Evolutionary conservation across 2,113 vertebrate species (phyloP), one percentile per base, ranked within the genome.

Genomic region (Malaclemys terrapin): DNA sequence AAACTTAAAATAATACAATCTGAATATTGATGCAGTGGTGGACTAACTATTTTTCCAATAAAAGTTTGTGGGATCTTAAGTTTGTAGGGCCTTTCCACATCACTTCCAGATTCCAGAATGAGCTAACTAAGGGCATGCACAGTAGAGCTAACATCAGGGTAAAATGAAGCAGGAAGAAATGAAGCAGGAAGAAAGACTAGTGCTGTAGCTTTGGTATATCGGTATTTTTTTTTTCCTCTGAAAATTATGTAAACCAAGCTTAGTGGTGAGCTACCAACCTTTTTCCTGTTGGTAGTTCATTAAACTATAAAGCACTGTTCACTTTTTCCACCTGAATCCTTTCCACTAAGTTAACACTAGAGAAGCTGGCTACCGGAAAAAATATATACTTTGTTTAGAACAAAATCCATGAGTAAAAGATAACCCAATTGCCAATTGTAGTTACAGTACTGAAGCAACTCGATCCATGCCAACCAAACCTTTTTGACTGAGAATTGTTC

Each of bases 401-500:
- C 69, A 5, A 88, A 90, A 83, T 19, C 88, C 38, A 91, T 31
- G 59, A 35, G 35, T 89, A 92, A 50, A 93, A 89, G 13, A 22
- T 45, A 94, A 72, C 13, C 59, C 20, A 75, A 79, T 14, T 80
- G 35, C 6, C 27, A 78, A 38, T 35, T 5, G 65, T 45, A 54
- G 89, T 62, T 80, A 72, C 1, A 57, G 75, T 31, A 89, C 22
- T 42, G 57, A 90, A 93, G 82, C 31, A 90, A 82, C 52, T 38
- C 47, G 89, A 80, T 24, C 38, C 84, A 85, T 1, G 2, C 72
- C 59, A 95, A 84, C 10, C 98, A 75, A 97, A 99, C 99, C 99
- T 99, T 99, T 98, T 99, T 99, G 84, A 99, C 98, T 13, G 99
- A 99, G 98, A 99, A 99, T 94, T 99, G 99, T 91, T 99, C 99